Conservation (phyloP, 1,140 invertebrate species). For the Leptinotarsa undecemlineata region DNA sequence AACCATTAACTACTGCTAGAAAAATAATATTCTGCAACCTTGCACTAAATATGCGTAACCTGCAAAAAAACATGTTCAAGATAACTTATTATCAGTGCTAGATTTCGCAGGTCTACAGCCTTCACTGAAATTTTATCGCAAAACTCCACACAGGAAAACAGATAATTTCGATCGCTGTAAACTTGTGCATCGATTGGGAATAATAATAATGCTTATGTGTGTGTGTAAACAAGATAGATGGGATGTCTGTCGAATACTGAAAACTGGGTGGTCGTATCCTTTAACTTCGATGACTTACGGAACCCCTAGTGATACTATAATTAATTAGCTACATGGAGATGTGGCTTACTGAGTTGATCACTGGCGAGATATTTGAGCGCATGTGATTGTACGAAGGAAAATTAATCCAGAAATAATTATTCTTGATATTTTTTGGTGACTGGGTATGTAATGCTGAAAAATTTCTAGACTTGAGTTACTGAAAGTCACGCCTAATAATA, state of each 20-base stretch:
- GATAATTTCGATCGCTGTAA: slow-evolving; percentile 9
- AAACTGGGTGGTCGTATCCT: slow-evolving; percentile 32
- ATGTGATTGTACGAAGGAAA: not conserved
- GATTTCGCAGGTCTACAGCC: not conserved
- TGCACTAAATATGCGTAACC: not conserved
- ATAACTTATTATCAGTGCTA: not conserved
- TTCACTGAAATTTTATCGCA: not conserved
- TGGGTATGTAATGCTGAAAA: too few species aligned
- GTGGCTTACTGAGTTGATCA: slow-evolving; percentile 25
- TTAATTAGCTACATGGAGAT: slow-evolving; percentile 26
- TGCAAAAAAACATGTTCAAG: not conserved
- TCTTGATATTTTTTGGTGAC: too few species aligned
- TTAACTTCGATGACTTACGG: slow-evolving; percentile 30
- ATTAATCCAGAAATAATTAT: too few species aligned
- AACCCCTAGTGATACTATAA: slow-evolving; percentile 34
- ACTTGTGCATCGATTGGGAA: slow-evolving; percentile 9
- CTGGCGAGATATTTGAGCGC: not conserved
- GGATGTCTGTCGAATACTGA: slow-evolving; percentile 14
- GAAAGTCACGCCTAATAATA: too few species aligned
- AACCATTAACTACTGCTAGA: too few species aligned
- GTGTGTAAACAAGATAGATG: slow-evolving; percentile 30
- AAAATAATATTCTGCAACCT: not conserved
- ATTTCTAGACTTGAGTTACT: too few species aligned
- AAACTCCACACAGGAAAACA: not conserved
- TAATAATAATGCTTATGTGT: slow-evolving; percentile 23